Evolutionary conservation across 2,113 vertebrate species (phyloP).

Genomic region (Cariama cristata): DNA sequence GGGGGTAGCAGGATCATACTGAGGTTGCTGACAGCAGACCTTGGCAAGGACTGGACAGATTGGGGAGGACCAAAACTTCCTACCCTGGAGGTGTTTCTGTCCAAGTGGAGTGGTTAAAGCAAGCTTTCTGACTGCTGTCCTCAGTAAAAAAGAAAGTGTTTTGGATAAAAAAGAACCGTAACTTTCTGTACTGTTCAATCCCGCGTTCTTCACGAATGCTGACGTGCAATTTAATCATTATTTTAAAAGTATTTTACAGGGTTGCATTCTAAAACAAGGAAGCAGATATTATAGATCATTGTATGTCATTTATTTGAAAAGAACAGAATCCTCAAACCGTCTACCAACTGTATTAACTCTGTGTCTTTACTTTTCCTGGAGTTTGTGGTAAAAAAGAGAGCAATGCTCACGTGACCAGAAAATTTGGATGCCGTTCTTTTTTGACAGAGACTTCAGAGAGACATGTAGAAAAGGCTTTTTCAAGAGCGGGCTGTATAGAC

Average conservation of each 20-base stretch:
- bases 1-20: not conserved
- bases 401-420: not conserved
- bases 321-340: conserved; percentile 2
- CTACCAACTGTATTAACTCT: not conserved
- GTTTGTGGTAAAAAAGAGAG: conserved; percentile 28
- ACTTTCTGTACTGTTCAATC: not conserved
- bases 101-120: not conserved
- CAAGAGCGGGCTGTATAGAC: not conserved
- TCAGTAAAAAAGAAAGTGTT: not conserved
- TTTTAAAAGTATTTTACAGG: not conserved
- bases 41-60: not conserved
- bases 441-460: not conserved
- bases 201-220: not conserved
- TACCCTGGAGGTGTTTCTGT: not conserved
- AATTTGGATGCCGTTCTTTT: not conserved
- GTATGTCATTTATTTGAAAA: not conserved
- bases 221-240: not conserved
- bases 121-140: not conserved
- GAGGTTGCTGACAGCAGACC: not conserved
- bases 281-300: not conserved
- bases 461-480: not conserved
- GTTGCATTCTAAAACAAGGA: not conserved
- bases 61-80: not conserved
- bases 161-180: not conserved
- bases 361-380: conserved; percentile 39